These are phyloP conservation scores for Myripristis jacobus DNA, from an alignment of 2,797 vertebrate species.

Conservation along the genomic window DNA sequence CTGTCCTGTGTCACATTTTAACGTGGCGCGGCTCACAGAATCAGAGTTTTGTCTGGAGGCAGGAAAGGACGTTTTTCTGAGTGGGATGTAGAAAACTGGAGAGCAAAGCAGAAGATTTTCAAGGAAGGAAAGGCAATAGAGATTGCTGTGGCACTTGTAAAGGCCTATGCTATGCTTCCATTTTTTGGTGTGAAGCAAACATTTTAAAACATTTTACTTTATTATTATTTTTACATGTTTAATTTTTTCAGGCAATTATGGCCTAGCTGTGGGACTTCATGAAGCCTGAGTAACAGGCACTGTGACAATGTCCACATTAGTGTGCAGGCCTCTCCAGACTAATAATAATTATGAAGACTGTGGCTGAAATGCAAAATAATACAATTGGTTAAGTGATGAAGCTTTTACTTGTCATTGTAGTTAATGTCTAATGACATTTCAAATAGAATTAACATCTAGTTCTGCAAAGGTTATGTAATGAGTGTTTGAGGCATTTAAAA, in stretches of 20 bases:
- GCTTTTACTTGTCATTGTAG: not conserved
- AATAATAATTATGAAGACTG: not conserved
- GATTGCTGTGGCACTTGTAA: too few relatives aligned
- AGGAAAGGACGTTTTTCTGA: too few relatives aligned
- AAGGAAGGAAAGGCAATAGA: too few relatives aligned
- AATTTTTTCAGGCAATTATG: not conserved
- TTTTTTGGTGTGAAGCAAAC: not conserved
- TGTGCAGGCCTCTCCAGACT: too few relatives aligned
- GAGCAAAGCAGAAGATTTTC: too few relatives aligned
- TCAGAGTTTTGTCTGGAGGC: too few relatives aligned
- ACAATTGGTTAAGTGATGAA: not conserved
- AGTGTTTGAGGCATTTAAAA: constrained; percentile 13
- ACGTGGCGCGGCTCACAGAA: too few relatives aligned
- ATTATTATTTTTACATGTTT: not conserved
- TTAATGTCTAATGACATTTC: not conserved
- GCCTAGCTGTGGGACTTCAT: not conserved
- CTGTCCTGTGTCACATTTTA: too few relatives aligned
- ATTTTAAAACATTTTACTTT: not conserved
- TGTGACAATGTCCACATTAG: not conserved
- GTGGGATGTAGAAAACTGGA: too few relatives aligned
- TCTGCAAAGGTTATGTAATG: not conserved
- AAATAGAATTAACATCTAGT: not conserved
- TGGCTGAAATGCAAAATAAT: not conserved
- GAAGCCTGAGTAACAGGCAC: not conserved
- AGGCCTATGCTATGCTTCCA: too few relatives aligned